A percentile compares a stretch with the other conserved stretches of the same genome.
These are phyloP conservation scores for Drosophila longiperda DNA, from an alignment of 2,888 invertebrate genomes.

Conservation along the genomic window DNA sequence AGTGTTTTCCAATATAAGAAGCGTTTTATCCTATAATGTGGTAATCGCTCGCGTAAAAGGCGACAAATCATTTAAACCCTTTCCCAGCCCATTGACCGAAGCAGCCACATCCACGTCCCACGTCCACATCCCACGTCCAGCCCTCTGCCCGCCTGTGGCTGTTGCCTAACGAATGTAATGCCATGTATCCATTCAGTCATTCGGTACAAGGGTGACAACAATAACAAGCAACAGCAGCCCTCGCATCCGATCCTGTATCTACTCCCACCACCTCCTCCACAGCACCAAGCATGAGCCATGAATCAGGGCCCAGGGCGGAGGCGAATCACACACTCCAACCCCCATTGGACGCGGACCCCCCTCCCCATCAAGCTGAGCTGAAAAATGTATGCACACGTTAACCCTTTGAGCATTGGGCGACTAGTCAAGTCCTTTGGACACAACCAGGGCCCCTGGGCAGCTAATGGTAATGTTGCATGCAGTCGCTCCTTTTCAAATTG, in stretches of 20 bases:
- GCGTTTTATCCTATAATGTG: constrained; percentile 82
- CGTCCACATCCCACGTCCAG: not conserved
- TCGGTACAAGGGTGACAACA: constrained; percentile 73
- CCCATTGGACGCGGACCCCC: not conserved
- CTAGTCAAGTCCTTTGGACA: constrained; percentile 30
- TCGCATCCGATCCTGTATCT: constrained; percentile 1
- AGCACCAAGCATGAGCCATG: constrained; percentile 16
- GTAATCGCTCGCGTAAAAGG: constrained; percentile 84
- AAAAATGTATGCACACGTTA: constrained; percentile 71
- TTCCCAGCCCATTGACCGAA: constrained; percentile 40
- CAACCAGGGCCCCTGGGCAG: constrained; percentile 58
- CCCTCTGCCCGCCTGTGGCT: constrained; percentile 19
- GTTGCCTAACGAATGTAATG: constrained; percentile 40
- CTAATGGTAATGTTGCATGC: constrained; percentile 60
- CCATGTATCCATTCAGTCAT: constrained; percentile 18
- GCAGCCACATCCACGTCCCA: not conserved
- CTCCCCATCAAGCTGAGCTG: constrained; percentile 22
- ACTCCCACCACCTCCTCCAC: not conserved
- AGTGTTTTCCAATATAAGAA: constrained; percentile 79
- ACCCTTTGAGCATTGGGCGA: constrained; percentile 68
- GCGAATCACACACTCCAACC: constrained; percentile 22
- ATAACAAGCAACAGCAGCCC: constrained; percentile 29
- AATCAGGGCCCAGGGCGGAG: constrained; percentile 28
- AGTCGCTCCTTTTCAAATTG: constrained; percentile 64
- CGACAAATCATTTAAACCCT: constrained; percentile 83